phyloP scores from a whole-genome alignment of 2,113 vertebrate species.

The Tonatia bakeri region DNA sequence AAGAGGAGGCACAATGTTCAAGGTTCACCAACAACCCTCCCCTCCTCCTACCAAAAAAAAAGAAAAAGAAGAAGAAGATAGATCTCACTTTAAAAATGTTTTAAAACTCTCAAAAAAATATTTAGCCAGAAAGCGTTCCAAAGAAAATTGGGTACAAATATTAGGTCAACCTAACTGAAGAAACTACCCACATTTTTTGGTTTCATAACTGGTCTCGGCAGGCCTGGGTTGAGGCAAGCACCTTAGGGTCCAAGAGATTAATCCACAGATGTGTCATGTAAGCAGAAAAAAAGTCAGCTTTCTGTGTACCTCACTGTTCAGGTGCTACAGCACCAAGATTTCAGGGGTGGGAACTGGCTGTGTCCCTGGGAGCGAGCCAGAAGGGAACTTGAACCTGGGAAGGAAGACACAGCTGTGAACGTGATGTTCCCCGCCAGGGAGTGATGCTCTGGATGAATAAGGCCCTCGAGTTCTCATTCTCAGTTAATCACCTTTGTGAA shows the following conservation, averaged over 20 bases:
- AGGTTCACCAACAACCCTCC: background rate
- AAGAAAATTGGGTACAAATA: background rate
- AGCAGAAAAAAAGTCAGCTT: background rate
- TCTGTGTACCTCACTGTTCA: background rate
- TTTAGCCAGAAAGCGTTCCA: background rate
- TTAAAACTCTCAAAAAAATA: background rate
- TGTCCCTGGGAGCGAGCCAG: background rate
- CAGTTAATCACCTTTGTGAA: background rate
- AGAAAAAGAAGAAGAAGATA: background rate
- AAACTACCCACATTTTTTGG: background rate
- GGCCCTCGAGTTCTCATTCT: background rate
- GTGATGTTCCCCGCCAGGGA: fast-evolving
- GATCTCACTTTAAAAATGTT: background rate
- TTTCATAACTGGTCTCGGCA: background rate
- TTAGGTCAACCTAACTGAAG: background rate
- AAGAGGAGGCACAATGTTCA: background rate
- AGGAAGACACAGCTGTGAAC: background rate
- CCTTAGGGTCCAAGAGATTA: background rate
- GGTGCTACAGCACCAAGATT: background rate
- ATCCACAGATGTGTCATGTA: background rate
- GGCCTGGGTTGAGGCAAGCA: background rate
- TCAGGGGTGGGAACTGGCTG: background rate
- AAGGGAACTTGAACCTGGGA: background rate
- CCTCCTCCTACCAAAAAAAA: background rate
- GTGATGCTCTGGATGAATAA: background rate